Base-by-base conservation (phyloP, 2,888 invertebrate species). In the Onthophagus sagittarius region DNA sequence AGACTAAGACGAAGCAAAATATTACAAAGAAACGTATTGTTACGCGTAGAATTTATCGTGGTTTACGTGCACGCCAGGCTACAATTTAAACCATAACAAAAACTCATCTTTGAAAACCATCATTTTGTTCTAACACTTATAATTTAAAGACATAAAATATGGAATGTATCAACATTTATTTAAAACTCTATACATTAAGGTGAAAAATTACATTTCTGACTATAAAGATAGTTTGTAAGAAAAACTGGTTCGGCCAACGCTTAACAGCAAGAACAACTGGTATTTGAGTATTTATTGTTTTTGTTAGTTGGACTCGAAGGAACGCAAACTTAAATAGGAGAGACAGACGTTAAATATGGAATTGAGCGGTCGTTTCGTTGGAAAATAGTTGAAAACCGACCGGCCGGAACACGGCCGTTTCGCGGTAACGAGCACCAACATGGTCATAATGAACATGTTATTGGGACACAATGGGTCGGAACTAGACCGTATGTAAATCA, bases 361-460 rank as follows among this genome's bases (percentile, higher is more conserved):
- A 15, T 15, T 63, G 63, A 53, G 39, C 39, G 39, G 39, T 53
- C 39, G 39, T 53, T 53, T 23, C 23, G 23, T 23, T 53, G 39
- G 39, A 11, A 53, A 53, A 53, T 53, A 53, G 11, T 53, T 53
- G n/a, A 7, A 63, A 15, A 63, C 14, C 63, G 63, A 63, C 63
- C 15, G 63, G 15, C 63, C 63, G 63, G 15, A 63, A 14, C 14
- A 71, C 13, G 23, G 67, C 15, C 32, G 67, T 67, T 67, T 31
- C 31, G 31, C 67, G 67, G 69, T 73, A 75, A 78, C 72, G 73
- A 74, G 77, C 75, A 77, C 79, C 69, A 79, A 81, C 79, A 80
- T 80, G 80, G 81, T 78, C 81, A 81, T 81, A 81, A 81, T 81
- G 81, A 81, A 81, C 80, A 79, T 79, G 80, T 81, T 80, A 80